phyloP scores from a whole-genome alignment of 2,797 vertebrate species.

The Scolopax rusticola region DNA sequence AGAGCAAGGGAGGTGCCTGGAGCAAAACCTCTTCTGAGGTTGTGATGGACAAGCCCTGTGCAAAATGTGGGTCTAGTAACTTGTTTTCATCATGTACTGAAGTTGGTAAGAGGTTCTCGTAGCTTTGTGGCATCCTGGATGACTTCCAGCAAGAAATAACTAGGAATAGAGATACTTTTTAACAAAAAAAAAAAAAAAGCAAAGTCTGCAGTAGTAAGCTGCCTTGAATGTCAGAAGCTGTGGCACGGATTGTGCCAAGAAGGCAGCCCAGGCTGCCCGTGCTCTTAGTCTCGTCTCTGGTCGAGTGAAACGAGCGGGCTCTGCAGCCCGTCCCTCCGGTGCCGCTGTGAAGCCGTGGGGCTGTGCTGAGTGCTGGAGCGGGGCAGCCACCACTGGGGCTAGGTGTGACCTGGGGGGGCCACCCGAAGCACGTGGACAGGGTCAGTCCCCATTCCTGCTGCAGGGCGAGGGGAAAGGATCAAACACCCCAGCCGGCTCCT shows the following conservation, averaged over 20 bases:
- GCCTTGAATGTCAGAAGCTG: accelerated
- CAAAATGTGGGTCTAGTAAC: background rate
- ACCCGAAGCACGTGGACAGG: background rate
- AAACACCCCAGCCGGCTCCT: background rate
- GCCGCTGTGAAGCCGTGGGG: background rate
- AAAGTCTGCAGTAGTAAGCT: background rate
- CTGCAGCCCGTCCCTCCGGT: background rate
- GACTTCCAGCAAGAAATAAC: background rate
- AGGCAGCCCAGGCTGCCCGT: accelerated
- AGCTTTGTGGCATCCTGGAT: background rate
- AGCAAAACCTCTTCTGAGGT: background rate
- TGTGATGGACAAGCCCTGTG: background rate
- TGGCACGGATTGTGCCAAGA: accelerated
- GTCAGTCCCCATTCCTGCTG: background rate
- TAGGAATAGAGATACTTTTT: accelerated
- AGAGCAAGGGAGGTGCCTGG: background rate
- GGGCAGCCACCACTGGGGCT: too few relatives aligned
- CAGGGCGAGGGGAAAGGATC: background rate
- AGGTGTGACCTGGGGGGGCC: background rate
- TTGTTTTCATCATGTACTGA: accelerated
- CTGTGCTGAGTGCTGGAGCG: too few relatives aligned
- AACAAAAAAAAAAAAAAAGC: background rate
- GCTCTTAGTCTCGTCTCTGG: accelerated
- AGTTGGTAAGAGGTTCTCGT: background rate
- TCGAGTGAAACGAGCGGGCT: accelerated